Evolutionary conservation across 1,140 invertebrate genomes (phyloP).

Genomic region (Habropoda laboriosa): DNA sequence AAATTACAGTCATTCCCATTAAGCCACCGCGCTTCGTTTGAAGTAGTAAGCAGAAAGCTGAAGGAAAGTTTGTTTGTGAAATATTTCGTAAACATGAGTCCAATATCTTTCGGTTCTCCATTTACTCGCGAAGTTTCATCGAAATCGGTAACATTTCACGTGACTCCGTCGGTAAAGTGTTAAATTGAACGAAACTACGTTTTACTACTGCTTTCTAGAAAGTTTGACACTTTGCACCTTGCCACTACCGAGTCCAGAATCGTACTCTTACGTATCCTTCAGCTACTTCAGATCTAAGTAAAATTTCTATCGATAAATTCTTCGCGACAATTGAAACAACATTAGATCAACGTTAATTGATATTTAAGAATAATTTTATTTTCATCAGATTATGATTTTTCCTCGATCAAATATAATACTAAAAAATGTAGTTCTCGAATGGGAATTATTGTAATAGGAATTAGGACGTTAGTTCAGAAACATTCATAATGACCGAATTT

Average conservation of each 20-base stretch:
- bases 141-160: constrained; percentile 8
- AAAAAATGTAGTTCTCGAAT: background rate
- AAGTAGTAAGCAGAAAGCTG: background rate
- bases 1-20: background rate
- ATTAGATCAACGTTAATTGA: background rate
- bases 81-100: constrained; percentile 5
- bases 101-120: constrained; percentile 2
- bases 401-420: background rate
- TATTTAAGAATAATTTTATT: too few relatives aligned
- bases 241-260: background rate
- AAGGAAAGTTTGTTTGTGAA: constrained; percentile 6
- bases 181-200: constrained; percentile 30
- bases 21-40: background rate
- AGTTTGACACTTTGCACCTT: constrained; percentile 29
- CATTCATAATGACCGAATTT: background rate
- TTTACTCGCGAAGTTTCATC: constrained; percentile 2
- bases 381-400: too few relatives aligned
- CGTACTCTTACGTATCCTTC: background rate
- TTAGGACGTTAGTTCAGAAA: background rate
- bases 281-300: background rate
- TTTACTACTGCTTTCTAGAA: constrained; percentile 9
- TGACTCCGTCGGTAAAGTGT: background rate
- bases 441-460: background rate
- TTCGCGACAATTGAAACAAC: too few relatives aligned
- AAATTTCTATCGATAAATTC: background rate